Evolutionary conservation across 2,113 vertebrate genomes (phyloP).

Genomic region (Leptodactylus fuscus): DNA sequence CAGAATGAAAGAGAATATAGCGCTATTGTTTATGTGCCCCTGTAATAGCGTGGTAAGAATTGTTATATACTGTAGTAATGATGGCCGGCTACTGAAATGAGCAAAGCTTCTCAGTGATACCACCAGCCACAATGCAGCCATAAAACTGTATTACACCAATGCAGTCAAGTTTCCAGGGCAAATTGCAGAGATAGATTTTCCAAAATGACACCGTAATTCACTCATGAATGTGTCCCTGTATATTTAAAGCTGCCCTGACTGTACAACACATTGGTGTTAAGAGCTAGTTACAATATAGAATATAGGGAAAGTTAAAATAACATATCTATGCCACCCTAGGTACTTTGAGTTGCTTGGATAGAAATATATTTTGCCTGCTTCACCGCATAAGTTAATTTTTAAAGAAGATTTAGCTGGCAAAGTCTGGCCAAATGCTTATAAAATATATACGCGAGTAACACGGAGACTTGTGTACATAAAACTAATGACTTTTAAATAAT

Average conservation of each 20-base stretch:
- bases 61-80: background rate
- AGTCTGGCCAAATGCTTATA: background rate
- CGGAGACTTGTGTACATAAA: background rate
- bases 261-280: background rate
- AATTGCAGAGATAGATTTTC: constrained; percentile 25
- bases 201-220: constrained; percentile 15
- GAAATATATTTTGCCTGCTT: background rate
- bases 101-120: background rate
- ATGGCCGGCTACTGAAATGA: background rate
- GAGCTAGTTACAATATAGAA: background rate
- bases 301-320: background rate
- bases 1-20: background rate
- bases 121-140: constrained; percentile 1
- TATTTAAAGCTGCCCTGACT: background rate
- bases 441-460: constrained; percentile 12
- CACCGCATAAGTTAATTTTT: background rate
- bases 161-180: constrained; percentile 14
- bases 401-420: constrained; percentile 3
- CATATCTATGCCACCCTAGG: background rate
- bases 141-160: constrained; percentile 11
- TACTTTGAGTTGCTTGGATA: background rate
- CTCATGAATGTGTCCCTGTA: constrained; percentile 4
- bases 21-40: background rate
- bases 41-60: background rate
- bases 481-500: constrained; percentile 14